phyloP scores from a whole-genome alignment of 2,797 vertebrate genomes.

The Chiloscyllium punctatum region DNA sequence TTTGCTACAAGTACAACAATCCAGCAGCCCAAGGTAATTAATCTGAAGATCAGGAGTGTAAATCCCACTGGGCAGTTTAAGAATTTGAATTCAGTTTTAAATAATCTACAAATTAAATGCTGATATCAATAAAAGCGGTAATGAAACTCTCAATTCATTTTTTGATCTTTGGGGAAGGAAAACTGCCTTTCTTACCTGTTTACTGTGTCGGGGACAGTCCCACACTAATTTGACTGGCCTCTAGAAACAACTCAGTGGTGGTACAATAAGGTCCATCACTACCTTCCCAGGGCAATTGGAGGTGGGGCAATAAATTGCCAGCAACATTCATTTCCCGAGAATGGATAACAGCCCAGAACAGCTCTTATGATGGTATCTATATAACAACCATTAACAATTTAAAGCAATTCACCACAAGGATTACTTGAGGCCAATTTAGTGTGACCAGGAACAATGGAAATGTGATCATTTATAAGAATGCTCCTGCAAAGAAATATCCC shows the following conservation, averaged over 20 bases:
- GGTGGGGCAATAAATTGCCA: not conserved
- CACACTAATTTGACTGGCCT: not conserved
- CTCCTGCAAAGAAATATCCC: not conserved
- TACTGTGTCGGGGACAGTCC: not conserved
- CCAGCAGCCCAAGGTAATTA: not conserved
- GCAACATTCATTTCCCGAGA: not conserved
- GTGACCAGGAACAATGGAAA: not conserved
- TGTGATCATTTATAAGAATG: not conserved
- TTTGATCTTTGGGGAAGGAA: not conserved
- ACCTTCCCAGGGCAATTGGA: not conserved
- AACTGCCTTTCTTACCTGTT: not conserved
- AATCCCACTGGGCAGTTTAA: not conserved
- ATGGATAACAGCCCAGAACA: not conserved
- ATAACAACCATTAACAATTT: not conserved
- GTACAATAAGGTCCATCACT: not conserved
- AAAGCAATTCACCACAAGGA: not conserved
- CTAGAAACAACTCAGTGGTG: not conserved
- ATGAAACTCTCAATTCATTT: not conserved
- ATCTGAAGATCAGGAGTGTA: not conserved
- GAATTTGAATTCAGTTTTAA: not conserved
- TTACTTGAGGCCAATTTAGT: not conserved
- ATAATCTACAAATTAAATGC: not conserved
- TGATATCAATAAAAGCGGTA: not conserved
- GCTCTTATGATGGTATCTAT: not conserved
- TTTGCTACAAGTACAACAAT: no score